Evolutionary conservation across 2,888 invertebrate species (phyloP), one percentile per base, ranked within the genome.

Genomic region (Mimas tiliae): DNA sequence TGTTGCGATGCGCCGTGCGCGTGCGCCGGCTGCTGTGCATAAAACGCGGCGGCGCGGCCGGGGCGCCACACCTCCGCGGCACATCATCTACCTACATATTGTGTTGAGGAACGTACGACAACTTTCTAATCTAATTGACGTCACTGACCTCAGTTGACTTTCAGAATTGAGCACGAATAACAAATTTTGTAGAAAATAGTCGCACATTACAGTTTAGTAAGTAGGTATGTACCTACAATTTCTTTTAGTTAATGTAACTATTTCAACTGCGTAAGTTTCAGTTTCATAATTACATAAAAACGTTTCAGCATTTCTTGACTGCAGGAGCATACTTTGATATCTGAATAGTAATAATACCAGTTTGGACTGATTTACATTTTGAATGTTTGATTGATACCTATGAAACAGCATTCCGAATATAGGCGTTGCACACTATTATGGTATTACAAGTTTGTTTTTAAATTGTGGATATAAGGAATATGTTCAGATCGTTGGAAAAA

Each of bases 71-170:
- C 89, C 88, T 82, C 87, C 87, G 71, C 73, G 64, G 70, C 72
- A 72, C 72, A 67, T 74, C 75, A 72, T 67, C 67, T 69, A 69
- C 66, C 70, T 68, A 70, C 74, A 7, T 38, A 38, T 74, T 77
- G 73, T 65, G 67, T 69, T 65, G 62, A 27, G 27, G 70, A 76
- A 75, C 78, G 66, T 55, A 73, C 48, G 16, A 16, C 72, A 67
- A 81, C 87, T 88, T 89, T 88, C 88, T 87, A 83, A 80, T 63
- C 45, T 78, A 70, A 75, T 69, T 80, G 77, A 83, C 83, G 85
- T 86, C 85, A 85, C 73, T 85, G 84, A 85, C 78, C 87, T 86
- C 77, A 50, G 72, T 58, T 69, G 64, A 63, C 34, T 68, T 62
- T 62, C 58, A 62, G 65, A 33, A 52, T 67, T 55, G 45, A 19